Conservation (phyloP, 2,888 invertebrate genomes). For the Muscina levida region DNA sequence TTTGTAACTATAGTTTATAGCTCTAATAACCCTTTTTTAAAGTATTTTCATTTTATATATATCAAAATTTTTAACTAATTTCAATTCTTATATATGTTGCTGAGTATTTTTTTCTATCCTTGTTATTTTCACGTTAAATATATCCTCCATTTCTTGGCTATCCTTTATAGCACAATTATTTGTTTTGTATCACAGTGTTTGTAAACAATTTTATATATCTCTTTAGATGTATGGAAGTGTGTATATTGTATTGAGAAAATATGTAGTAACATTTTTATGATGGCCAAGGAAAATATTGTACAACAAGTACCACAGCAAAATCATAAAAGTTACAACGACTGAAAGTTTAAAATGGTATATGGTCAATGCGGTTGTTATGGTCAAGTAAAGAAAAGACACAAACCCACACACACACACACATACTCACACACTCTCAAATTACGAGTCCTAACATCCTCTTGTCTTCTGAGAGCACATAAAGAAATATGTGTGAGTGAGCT, state of each 20-base stretch:
- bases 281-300: conserved; percentile 48
- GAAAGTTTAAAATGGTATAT: conserved; percentile 62
- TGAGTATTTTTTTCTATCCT: too few relatives aligned
- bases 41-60: too few relatives aligned
- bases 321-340: conserved; percentile 47
- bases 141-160: too few relatives aligned
- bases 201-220: conserved; percentile 59
- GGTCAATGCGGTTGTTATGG: conserved; percentile 58
- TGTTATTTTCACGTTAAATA: too few relatives aligned
- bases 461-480: not conserved
- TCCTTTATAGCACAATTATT: not conserved
- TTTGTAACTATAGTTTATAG: too few relatives aligned
- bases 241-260: conserved; percentile 25
- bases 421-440: not conserved
- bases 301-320: conserved; percentile 42
- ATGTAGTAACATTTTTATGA: conserved; percentile 34
- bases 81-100: too few relatives aligned
- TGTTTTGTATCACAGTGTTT: conserved; percentile 24
- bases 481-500: not conserved
- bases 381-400: not conserved
- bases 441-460: too few relatives aligned
- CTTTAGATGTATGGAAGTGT: too few relatives aligned
- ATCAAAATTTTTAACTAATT: too few relatives aligned
- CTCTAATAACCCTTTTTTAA: too few relatives aligned
- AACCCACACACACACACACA: not conserved